Evolutionary conservation across 1,140 invertebrate genomes (phyloP).

Genomic region (Nebria ingens): DNA sequence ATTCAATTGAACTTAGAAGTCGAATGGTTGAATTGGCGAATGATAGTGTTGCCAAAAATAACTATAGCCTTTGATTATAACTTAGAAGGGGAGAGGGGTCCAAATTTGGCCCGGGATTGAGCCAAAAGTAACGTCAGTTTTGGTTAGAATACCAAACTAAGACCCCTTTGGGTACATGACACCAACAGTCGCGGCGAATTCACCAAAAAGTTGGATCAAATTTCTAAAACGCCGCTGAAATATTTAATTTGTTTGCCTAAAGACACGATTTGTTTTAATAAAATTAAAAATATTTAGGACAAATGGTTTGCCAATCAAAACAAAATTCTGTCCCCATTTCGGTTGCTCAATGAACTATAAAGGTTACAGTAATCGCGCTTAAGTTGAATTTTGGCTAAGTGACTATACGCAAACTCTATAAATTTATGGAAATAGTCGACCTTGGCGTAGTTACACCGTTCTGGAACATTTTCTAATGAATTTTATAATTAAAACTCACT

Average conservation of each 20-base stretch:
- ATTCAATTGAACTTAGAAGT: background rate
- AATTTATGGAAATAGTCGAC: background rate
- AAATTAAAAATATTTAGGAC: background rate
- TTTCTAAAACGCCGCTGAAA: no score
- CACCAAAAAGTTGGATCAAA: background rate
- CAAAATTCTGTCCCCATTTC: background rate
- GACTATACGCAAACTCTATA: background rate
- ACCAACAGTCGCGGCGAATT: background rate
- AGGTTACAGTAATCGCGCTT: background rate
- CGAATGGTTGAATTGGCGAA: background rate
- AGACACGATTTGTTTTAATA: background rate
- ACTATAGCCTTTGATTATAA: background rate
- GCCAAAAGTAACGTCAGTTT: background rate
- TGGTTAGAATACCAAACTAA: background rate
- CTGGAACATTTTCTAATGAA: background rate
- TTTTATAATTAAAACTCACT: background rate
- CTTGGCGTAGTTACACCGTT: background rate
- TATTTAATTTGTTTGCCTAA: no score
- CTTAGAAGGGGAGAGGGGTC: background rate
- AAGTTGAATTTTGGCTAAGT: background rate
- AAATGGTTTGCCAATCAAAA: background rate
- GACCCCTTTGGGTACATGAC: background rate
- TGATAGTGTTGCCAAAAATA: background rate
- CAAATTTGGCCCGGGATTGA: constrained; percentile 2
- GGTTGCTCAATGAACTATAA: background rate